Base-by-base conservation (phyloP, 2,113 vertebrate genomes). In the Stictonetta naevosa region DNA sequence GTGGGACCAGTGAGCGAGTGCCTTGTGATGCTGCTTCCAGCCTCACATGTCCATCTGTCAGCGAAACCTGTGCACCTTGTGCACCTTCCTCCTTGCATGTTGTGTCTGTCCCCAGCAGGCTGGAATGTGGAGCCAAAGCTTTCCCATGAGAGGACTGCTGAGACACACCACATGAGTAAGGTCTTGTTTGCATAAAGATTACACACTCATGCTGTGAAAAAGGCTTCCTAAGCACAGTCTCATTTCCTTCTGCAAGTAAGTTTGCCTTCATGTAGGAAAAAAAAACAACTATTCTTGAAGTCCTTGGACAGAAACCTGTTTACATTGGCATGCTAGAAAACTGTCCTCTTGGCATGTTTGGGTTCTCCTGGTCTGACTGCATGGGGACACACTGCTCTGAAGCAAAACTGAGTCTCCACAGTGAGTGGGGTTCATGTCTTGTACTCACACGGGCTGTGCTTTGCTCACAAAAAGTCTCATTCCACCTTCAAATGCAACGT, bases 1-100 rank as follows among this genome's bases (percentile, higher is more conserved):
- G 23, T 4, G 3, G 66, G 34, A 13, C 21, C 4, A 10, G 28
- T 0, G 50, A 62, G 38, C 0, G 3, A 33, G 28, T 5, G 59
- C 53, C 85, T 38, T 38, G 83, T 2, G 1, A 68, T 46, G 55
- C 60, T 40, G 28, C 60, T 42, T n/a, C 52, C 74, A 66, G 60
- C 6, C 21, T 4, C 52, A 14, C 31, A 1, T 1, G 33, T 33
- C 58, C 42, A 6, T 9, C 33, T 0, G 0, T 16, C 58, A 38
- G 56, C 0, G 0, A 29, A 60, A 22, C 31, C 42, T 5, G 16
- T 33, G 84, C 53, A 2, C 8, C 31, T 11, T 5, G 9, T 7
- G 52, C 40, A 50, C 67, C 52, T 67, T 33, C 33, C 29, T 48
- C 14, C 21, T 12, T 0, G 3, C 1, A 0, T 22, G 60, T 5